Base-by-base conservation (phyloP, 2,888 invertebrate species). In the Apodemia zela region DNA sequence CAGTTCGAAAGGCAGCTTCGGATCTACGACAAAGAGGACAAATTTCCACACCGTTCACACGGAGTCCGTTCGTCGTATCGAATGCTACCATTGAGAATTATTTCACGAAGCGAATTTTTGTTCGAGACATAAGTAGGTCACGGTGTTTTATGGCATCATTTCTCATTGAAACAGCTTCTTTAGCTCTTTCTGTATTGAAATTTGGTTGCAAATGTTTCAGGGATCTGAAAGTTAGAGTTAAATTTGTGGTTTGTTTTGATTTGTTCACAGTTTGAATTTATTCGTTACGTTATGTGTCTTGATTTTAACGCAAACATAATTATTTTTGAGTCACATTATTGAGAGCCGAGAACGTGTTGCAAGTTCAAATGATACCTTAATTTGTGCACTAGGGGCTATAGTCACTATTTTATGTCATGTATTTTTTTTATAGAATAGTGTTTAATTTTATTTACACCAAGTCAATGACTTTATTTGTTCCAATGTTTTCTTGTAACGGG, bases 101-200 rank as follows among this genome's bases (percentile, higher is more conserved):
- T 85, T 84, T 81, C 78, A 77, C 75, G 67, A 73, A 77, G 77
- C 75, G 76, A 79, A 76, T 78, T 75, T 79, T 84, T 86, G 85
- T 73, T 69, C 62, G 65, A 69, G 84, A 87, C 87, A 73, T 82
- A 87, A 85, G 75, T 86, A 79, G 87, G 88, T 82, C 87, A 77
- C 73, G 74, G 72, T 82, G 77, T 79, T 87, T 87, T 81, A 84
- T 79, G 72, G 75, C 70, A 69, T 74, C 74, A 70, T 70, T 74
- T 75, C 73, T 72, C 73, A 74, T 71, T 72, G 67, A 66, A 69
- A 63, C 62, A 63, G 68, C 67, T 70, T 71, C 62, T 66, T 73
- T 72, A 69, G 70, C 68, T 68, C 72, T 69, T 70, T 71, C 73
- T 75, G 69, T 71, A 61, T 63, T 35, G 63, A 66, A 63, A 65